Evolutionary conservation across 2,888 invertebrate genomes (phyloP).

Genomic region (Tenthredo mesomela): DNA sequence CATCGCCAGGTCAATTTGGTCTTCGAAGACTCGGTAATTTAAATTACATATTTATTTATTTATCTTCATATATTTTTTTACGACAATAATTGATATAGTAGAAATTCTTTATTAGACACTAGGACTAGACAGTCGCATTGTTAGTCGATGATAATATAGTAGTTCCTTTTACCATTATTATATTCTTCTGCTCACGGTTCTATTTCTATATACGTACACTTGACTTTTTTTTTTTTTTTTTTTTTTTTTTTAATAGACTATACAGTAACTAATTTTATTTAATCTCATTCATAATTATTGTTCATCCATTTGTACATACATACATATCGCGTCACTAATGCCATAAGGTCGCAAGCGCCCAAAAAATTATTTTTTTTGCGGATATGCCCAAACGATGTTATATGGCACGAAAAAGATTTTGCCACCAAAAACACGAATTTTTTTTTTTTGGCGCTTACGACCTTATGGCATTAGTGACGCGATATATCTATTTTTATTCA

Average conservation of each 20-base stretch:
- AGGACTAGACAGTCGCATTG: neutral
- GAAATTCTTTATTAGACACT: too few relatives aligned
- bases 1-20: slow-evolving; percentile 79
- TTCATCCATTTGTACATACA: neutral
- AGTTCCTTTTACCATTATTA: neutral
- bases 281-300: neutral
- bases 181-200: neutral
- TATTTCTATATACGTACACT: too few relatives aligned
- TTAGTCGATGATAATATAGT: neutral
- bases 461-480: too few relatives aligned
- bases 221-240: too few relatives aligned
- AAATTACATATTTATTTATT: neutral
- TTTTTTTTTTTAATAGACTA: too few relatives aligned
- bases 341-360: too few relatives aligned
- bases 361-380: too few relatives aligned
- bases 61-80: neutral
- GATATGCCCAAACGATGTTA: too few relatives aligned
- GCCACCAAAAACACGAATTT: too few relatives aligned
- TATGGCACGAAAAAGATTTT: too few relatives aligned
- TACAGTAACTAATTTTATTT: neutral
- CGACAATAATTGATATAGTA: neutral
- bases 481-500: neutral
- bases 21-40: slow-evolving; percentile 78
- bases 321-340: neutral
- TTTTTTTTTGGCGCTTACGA: too few relatives aligned